A percentile compares a stretch with the other conserved stretches of the same genome.
These are phyloP conservation scores for Nebria brevicollis DNA, from an alignment of 2,888 invertebrate genomes.

Conservation along the genomic window DNA sequence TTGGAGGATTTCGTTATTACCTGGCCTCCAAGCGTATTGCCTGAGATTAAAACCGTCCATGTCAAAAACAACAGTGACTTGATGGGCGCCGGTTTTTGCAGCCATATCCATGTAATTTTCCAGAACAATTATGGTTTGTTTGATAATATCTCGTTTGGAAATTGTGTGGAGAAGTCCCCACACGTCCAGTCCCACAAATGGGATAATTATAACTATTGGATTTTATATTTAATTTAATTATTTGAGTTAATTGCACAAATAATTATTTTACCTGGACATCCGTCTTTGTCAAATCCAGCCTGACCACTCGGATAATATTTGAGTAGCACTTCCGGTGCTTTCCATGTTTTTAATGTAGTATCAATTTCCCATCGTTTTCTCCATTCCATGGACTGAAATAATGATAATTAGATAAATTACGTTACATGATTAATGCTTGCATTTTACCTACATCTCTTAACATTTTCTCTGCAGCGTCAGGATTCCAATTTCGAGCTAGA, in stretches of 20 bases:
- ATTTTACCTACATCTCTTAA: constrained; percentile 78
- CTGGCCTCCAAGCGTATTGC: constrained; percentile 88
- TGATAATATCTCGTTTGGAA: constrained; percentile 77
- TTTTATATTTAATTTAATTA: background rate
- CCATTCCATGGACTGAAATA: constrained; percentile 75
- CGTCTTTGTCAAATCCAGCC: constrained; percentile 84
- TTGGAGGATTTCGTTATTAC: constrained; percentile 59
- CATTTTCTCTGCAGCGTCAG: constrained; percentile 92
- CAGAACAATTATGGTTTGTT: constrained; percentile 72
- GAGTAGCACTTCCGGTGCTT: constrained; percentile 74
- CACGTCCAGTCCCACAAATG: constrained; percentile 83
- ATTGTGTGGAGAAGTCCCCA: constrained; percentile 82
- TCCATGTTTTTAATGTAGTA: constrained; percentile 73
- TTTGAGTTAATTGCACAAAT: background rate
- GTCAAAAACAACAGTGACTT: constrained; percentile 79
- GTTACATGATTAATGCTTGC: constrained; percentile 18
- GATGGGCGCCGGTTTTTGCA: constrained; percentile 70
- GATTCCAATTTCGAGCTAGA: constrained; percentile 87
- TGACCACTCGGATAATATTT: constrained; percentile 83
- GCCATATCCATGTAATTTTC: constrained; percentile 74
- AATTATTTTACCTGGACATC: constrained; percentile 72
- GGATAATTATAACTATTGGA: constrained; percentile 76
- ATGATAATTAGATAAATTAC: constrained; percentile 43
- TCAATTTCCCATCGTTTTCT: constrained; percentile 81
- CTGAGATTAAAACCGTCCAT: constrained; percentile 81